Evolutionary conservation across 2,797 vertebrate species (phyloP).

Genomic region (Cercopithecus hamlyni): DNA sequence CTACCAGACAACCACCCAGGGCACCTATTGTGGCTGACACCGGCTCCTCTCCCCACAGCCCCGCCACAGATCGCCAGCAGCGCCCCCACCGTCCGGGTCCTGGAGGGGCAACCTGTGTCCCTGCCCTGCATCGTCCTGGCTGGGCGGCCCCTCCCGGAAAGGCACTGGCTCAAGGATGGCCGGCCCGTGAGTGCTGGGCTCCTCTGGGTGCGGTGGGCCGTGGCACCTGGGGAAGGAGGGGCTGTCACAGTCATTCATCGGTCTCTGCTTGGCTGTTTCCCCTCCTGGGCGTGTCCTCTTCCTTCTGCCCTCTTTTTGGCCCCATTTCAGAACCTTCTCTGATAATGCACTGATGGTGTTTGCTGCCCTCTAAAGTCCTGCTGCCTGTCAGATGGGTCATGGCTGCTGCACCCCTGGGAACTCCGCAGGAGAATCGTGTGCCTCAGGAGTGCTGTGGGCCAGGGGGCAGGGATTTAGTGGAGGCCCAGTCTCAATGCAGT

Average conservation of each 20-base stretch:
- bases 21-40: accelerated
- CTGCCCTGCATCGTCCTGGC: conserved; percentile 92
- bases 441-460: accelerated
- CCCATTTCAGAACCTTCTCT: not conserved
- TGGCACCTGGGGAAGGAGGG: accelerated
- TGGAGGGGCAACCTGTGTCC: conserved; percentile 88
- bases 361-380: not conserved
- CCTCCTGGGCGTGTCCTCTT: not conserved
- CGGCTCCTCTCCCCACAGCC: conserved; percentile 71
- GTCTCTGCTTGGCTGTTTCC: not conserved
- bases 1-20: not conserved
- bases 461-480: not conserved
- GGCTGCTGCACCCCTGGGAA: not conserved
- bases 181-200: conserved; percentile 84
- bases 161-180: conserved; percentile 91
- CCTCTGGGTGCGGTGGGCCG: accelerated
- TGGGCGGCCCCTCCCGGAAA: conserved; percentile 90
- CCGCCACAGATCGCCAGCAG: conserved; percentile 90
- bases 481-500: accelerated
- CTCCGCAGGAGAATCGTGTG: not conserved
- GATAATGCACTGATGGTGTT: not conserved
- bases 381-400: accelerated
- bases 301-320: not conserved
- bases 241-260: accelerated
- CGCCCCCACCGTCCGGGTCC: conserved; percentile 83